phyloP scores from a whole-genome alignment of 1,140 invertebrate species.

The Tigriopus japonicus region DNA sequence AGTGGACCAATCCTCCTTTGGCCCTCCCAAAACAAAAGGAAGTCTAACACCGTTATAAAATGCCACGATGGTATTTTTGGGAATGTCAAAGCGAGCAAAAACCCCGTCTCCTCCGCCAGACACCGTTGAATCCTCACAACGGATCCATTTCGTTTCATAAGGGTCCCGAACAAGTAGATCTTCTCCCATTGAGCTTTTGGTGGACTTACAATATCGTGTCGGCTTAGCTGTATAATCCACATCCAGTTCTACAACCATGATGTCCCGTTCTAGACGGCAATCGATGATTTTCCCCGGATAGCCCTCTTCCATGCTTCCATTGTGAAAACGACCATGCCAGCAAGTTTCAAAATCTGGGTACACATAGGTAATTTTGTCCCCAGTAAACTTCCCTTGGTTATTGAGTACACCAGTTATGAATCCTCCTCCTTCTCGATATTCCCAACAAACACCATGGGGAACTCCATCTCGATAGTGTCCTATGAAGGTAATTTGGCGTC shows the following conservation, averaged over 20 bases:
- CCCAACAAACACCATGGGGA: constrained; percentile 6
- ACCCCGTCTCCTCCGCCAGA: not conserved
- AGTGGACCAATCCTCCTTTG: constrained; percentile 4
- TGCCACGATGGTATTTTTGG: not conserved
- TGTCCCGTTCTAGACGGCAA: too few species aligned
- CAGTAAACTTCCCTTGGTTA: not conserved
- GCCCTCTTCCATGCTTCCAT: not conserved
- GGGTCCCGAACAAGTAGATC: constrained; percentile 1
- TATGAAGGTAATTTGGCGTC: constrained; percentile 4
- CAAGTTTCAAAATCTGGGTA: constrained; percentile 8
- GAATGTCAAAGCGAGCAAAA: constrained; percentile 3
- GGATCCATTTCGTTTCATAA: constrained; percentile 4
- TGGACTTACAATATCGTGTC: not conserved
- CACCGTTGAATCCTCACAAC: not conserved
- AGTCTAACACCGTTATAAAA: constrained; percentile 13
- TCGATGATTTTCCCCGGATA: too few species aligned
- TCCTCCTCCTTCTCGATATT: constrained; percentile 9
- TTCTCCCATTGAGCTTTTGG: not conserved
- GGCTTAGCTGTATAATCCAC: too few species aligned
- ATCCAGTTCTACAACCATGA: too few species aligned
- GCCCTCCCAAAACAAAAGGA: not conserved
- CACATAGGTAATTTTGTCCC: not conserved
- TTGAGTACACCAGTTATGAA: not conserved
- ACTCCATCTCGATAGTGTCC: constrained; percentile 7
- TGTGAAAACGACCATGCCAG: not conserved